Evolutionary conservation across 1,140 invertebrate genomes (phyloP).

Genomic region (Achroia grisella): DNA sequence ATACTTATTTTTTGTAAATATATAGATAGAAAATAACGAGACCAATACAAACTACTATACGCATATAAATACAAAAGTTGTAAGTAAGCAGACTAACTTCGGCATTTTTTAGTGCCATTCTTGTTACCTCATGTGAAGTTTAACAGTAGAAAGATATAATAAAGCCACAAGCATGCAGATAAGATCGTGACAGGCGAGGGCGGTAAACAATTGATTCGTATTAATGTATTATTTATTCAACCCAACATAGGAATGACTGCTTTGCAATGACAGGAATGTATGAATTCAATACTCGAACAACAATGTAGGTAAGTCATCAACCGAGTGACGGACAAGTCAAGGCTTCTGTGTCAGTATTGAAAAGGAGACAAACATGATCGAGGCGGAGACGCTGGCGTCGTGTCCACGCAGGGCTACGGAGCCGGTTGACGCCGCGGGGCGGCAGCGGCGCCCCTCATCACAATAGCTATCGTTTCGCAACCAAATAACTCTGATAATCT

Average conservation of each 20-base stretch:
- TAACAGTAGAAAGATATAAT: too few relatives aligned
- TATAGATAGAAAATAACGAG: too few relatives aligned
- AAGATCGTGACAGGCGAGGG: too few relatives aligned
- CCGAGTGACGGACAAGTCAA: constrained; percentile 43
- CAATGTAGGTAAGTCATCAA: constrained; percentile 34
- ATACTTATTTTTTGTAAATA: too few relatives aligned
- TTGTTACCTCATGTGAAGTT: too few relatives aligned
- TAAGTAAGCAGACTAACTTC: too few relatives aligned
- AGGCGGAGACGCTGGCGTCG: constrained; percentile 17
- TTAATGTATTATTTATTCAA: constrained; percentile 8
- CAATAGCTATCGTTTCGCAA: constrained; percentile 39
- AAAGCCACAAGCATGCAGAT: too few relatives aligned
- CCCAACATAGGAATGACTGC: constrained; percentile 4
- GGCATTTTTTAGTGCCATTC: too few relatives aligned
- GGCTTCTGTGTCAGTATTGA: constrained; percentile 30
- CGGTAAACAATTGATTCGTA: too few relatives aligned
- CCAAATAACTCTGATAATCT: constrained; percentile 13
- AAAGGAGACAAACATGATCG: constrained; percentile 24
- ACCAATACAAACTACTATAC: too few relatives aligned
- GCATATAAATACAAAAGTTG: too few relatives aligned
- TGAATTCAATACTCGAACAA: constrained; percentile 13
- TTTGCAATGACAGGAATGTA: constrained; percentile 11
- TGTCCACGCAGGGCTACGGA: background rate
- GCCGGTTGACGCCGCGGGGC: background rate
- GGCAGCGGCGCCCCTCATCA: constrained; percentile 30